These are phyloP conservation scores for Drosophila colorata DNA, from an alignment of 2,888 invertebrate genomes.

Conservation along the genomic window DNA sequence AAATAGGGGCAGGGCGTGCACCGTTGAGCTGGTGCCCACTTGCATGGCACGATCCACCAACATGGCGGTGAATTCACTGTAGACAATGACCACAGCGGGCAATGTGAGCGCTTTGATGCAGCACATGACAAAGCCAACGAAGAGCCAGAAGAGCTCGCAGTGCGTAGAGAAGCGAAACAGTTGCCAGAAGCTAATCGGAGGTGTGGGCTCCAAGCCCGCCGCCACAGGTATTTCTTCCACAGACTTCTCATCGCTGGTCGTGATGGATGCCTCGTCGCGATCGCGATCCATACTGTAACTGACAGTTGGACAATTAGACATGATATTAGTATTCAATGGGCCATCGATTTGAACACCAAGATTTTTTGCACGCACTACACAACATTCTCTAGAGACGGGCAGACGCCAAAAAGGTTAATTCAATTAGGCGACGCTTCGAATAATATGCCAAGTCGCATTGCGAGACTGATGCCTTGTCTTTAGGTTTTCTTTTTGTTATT, in stretches of 20 bases:
- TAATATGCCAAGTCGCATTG: constrained; percentile 30
- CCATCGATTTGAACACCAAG: constrained; percentile 42
- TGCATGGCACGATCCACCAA: constrained; percentile 89
- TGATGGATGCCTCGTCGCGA: constrained; percentile 72
- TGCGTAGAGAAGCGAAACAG: constrained; percentile 87
- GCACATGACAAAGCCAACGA: constrained; percentile 87
- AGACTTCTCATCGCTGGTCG: constrained; percentile 69
- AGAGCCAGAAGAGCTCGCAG: constrained; percentile 87
- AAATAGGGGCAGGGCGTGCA: constrained; percentile 87
- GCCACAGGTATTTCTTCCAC: constrained; percentile 68
- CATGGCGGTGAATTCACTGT: constrained; percentile 90
- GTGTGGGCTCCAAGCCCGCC: constrained; percentile 70
- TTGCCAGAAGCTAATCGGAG: constrained; percentile 76
- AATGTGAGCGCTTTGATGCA: constrained; percentile 88
- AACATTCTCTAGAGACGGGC: constrained; percentile 5
- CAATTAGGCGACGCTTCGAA: constrained; percentile 61
- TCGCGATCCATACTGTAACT: constrained; percentile 77
- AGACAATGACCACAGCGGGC: constrained; percentile 89
- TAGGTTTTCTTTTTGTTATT: constrained; percentile 50
- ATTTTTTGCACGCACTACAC: constrained; percentile 40
- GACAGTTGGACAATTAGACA: constrained; percentile 16
- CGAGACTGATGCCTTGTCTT: constrained; percentile 38
- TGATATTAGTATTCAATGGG: constrained; percentile 43
- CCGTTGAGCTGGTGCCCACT: constrained; percentile 87
- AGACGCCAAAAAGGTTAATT: constrained; percentile 73